Base-by-base conservation (phyloP, 2,797 vertebrate genomes). In the Sciaenops ocellatus region DNA sequence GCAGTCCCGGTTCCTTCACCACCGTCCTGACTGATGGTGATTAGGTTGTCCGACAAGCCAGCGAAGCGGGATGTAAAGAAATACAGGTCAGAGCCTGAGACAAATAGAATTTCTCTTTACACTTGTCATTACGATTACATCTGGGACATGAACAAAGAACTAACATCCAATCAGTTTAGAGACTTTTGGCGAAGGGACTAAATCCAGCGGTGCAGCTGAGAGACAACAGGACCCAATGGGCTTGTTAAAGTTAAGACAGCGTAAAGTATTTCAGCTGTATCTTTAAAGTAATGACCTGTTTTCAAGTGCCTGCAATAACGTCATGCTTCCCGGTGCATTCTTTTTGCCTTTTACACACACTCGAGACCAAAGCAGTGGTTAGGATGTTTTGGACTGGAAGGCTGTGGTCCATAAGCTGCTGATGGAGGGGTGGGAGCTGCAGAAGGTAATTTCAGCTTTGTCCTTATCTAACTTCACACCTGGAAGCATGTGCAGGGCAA, bases 401-500 rank as follows among this genome's bases (percentile, higher is more conserved):
- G 76, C 65, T 63, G 41, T 57, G 73, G 76, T 78, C 76, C 61
- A 47, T 69, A 51, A 50, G 50, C 26, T 22, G 7, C 46, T 6
- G 38, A 55, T 47, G 22, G 63, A 63, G 59, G 67, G 44, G 63
- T n/a, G 60, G 61, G 38, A 63, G 51, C 59, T 50, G 76, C 77
- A 81, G 69, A 83, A 66, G 73, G 73, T 76, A 79, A 85, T 89
- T 90, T 86, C 64, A 80, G 69, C 71, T 76, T 68, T 66, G 54
- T 69, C 63, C 88, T 90, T 87, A 92, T 91, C 89, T 89, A 38
- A 46, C 79, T 83, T 84, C 83, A 88, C 87, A 91, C 88, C 87
- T 90, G 89, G 79, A 85, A 76, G 79, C 79, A 67, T 84, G 77
- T 71, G 73, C 62, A 67, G 70, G 13, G 26, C 42, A 52, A 52